Conservation (phyloP, 2,797 vertebrate genomes). For the Aythya fuligula region DNA sequence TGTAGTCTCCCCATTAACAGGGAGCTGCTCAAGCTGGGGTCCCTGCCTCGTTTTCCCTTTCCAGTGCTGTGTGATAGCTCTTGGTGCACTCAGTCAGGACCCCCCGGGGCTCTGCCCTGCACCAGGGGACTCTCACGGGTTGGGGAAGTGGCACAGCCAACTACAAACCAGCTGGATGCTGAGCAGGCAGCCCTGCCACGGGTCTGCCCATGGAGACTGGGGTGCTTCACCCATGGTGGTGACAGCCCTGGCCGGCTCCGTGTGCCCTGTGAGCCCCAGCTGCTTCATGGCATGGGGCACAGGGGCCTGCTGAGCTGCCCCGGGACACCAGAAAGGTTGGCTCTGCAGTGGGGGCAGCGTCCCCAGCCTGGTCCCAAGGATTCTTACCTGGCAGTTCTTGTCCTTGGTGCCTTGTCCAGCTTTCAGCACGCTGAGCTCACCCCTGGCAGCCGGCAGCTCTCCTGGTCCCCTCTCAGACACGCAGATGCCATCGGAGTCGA, state of each 20-base stretch:
- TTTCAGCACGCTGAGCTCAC: slow-evolving; percentile 82
- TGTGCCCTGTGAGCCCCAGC: not conserved
- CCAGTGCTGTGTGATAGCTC: not conserved
- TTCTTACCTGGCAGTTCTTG: slow-evolving; percentile 81
- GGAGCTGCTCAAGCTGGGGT: not conserved
- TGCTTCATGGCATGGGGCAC: not conserved
- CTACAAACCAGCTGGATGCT: accelerated
- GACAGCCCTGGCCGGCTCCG: not conserved
- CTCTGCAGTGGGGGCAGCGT: accelerated
- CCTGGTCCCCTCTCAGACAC: slow-evolving; percentile 79
- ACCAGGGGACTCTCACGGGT: accelerated
- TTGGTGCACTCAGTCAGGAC: not conserved
- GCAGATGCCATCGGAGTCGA: slow-evolving; percentile 38
- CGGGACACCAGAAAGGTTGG: not conserved
- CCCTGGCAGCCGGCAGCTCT: slow-evolving; percentile 81
- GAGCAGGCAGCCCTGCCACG: not conserved
- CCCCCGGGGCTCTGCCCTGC: not conserved
- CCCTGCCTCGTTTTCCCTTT: not conserved
- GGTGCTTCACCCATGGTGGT: not conserved
- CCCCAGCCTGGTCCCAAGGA: not conserved
- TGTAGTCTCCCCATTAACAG: not conserved
- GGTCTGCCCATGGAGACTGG: not conserved
- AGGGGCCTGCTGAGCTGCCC: not conserved
- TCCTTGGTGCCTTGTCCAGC: slow-evolving; percentile 68
- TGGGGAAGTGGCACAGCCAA: not conserved